Conservation (phyloP, 37 sponge, comb jelly and placozoan species). For the Halichondria panicea region DNA sequence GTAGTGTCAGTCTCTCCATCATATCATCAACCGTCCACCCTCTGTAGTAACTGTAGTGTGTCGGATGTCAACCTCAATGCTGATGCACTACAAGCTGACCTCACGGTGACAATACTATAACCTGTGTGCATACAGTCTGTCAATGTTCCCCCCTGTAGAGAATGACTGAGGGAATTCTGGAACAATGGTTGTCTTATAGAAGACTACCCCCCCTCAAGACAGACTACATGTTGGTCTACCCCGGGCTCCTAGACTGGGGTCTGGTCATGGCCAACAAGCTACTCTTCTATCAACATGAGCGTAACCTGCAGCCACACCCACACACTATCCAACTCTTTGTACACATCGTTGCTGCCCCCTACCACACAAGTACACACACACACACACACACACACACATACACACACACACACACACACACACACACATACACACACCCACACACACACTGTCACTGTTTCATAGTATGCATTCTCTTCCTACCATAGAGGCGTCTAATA, state of each 20-base stretch:
- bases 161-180: slow-evolving; percentile 11
- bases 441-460: no score
- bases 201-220: slow-evolving; percentile 3
- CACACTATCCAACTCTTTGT: slow-evolving; percentile 37
- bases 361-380: no score
- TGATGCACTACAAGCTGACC: no score
- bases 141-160: slow-evolving; percentile 20
- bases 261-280: not conserved
- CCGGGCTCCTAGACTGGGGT: slow-evolving; percentile 36
- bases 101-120: not conserved
- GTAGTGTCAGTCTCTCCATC: no score
- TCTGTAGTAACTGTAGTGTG: no score
- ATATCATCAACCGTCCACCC: no score
- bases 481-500: no score
- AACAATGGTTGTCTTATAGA: not conserved
- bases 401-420: no score
- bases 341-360: slow-evolving; percentile 16
- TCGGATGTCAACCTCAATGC: no score
- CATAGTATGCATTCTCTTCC: no score
- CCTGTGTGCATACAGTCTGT: not conserved
- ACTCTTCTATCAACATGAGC: slow-evolving; percentile 16
- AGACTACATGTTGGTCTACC: slow-evolving; percentile 24
- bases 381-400: no score
- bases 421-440: no score
- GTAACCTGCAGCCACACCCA: slow-evolving; percentile 26